Base-by-base conservation (phyloP, 2,888 invertebrate genomes). In the Sepiola atlantica region DNA sequence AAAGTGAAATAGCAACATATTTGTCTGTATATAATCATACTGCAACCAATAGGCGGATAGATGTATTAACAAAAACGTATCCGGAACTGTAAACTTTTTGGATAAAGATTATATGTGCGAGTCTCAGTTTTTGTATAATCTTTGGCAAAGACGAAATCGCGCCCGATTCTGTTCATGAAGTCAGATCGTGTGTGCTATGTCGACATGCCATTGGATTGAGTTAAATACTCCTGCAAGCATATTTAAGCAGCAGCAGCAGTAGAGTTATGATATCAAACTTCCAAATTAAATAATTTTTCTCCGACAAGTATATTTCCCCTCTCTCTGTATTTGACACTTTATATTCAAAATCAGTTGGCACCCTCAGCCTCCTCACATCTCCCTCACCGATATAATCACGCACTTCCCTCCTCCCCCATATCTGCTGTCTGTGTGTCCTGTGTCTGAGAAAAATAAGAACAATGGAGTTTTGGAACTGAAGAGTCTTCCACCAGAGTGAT, bases 221-320 rank as follows among this genome's bases (percentile, higher is more conserved):
- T 28, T 16, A 77, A 77, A 77, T 77, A 77, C 32, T 77, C 16
- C 16, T 77, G 77, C 77, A 77, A 77, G n/a, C n/a, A 77, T 32
- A 77, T 77, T 77, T 32, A 77, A 77, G 21, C 77, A 77, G n/a
- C 77, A 77, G 77, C n/a, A 77, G n/a, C 57, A 57, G 57, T 20
- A 57, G 28, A 45, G 77, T 14, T 77, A n/a, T 12, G n/a, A 77
- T 77, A 77, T 77, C n/a, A 32, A 77, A 77, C n/a, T 32, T 77
- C 77, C 77, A 77, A 21, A 77, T 77, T 77, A 77, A 77, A 77
- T 77, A 77, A 77, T 77, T 77, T 77, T 77, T 77, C 77, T 77
- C n/a, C n/a, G 77, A 10, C 77, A 77, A 77, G n/a, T 77, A 77
- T 77, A 77, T 77, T 77, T 77, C 77, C 77, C 77, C 77, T 77